Base-by-base conservation (phyloP, 1,140 invertebrate genomes). In the Calliopsis andreniformis region DNA sequence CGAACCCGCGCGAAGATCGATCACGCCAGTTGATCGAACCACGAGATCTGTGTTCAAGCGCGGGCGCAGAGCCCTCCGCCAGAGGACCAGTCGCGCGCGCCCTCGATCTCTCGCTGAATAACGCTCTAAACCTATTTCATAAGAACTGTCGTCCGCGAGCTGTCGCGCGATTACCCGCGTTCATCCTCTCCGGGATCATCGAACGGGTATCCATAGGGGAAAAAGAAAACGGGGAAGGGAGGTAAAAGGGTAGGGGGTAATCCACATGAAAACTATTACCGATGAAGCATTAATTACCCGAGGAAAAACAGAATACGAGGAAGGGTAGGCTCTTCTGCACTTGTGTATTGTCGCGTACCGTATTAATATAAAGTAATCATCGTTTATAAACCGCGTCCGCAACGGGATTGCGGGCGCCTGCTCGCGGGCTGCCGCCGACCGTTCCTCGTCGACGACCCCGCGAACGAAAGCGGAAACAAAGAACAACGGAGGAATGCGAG, bases 381-480 rank as follows among this genome's bases (percentile, higher is more conserved):
- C 35, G 35, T 39, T 39, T 39, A 39, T 5, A 10, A 63, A 42
- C 32, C 25, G 32, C 20, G 25, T 53, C 59, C 70, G 70, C 70
- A 72, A 72, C 70, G 25, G 70, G 70, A 39, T 72, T 72, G 70
- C 39, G 59, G 59, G 47, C 51, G 16, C 47, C 4, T 3, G 47
- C 20, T 8, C n/a, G n/a, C 49, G 23, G 49, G 20, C 23, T n/a
- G 23, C 51, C 35, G 35, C 10, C 3, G 35, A 39, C 10, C 35
- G 35, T 39, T 39, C 35, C 3, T 58, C 67, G 67, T 58, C 53
- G 51, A 69, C 55, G 35, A 25, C 53, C 55, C n/a, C 25, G 59
- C 30, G 43, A 28, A 20, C 8, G 3, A 3, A 20, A 49, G 16
- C 32, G 30, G 12, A 39, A 32, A 18, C 10, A 45, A 45, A 32